Base-by-base conservation (phyloP, 2,113 vertebrate genomes). In the Daubentonia madagascariensis region DNA sequence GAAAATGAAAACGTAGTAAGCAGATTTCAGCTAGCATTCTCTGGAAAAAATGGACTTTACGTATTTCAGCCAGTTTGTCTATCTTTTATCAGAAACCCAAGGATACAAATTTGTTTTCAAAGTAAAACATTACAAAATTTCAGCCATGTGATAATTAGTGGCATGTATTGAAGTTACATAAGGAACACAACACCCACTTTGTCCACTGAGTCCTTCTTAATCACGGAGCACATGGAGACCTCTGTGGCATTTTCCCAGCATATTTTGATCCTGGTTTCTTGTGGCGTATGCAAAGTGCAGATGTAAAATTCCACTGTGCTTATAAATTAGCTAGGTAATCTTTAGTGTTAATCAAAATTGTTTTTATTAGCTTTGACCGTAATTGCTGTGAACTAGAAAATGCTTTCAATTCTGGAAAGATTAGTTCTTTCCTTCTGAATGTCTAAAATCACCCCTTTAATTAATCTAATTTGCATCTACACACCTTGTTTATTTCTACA, bases 341-440 rank as follows among this genome's bases (percentile, higher is more conserved):
- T 95, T 95, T 88, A 86, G 32, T 86, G 88, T 30, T 97, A 98
- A 97, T 94, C 2, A 12, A 97, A 98, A 96, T 89, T 97, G 5
- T 59, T 98, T 98, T 98, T 96, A 95, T 98, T 97, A 98, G 8
- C 28, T 96, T 61, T 97, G 87, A 97, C 91, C 97, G 6, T 93
- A 98, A 98, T 97, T 97, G 73, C 59, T 75, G 22, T 84, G 95
- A 98, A 97, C 63, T 85, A 96, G 84, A 93, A 98, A 97, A 30
- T 95, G 32, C 89, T 97, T 91, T 96, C 61, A 92, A 40, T 95
- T 9, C 57, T 93, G 43, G 48, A 86, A 59, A 97, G 78, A 97
- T 98, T 94, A 97, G 16, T 28, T 96, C 87, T 94, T 96, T 97
- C 43, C 48, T 59, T 87, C 4, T 97, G 63, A 98, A 88, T 94